phyloP scores from a whole-genome alignment of 2,888 invertebrate genomes.

The Amphipoea oculea region DNA sequence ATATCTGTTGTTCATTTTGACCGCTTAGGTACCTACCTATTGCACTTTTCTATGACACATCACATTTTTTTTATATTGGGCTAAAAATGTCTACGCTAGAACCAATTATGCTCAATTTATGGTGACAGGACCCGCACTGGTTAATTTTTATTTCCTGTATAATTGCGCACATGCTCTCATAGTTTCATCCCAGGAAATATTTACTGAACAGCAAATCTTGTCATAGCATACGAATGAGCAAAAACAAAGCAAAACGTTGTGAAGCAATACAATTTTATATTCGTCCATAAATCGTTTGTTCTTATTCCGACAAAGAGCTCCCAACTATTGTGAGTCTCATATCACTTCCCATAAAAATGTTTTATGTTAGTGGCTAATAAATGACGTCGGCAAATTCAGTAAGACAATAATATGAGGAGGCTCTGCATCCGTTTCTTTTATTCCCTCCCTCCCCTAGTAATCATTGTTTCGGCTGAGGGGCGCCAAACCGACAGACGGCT shows the following conservation, averaged over 20 bases:
- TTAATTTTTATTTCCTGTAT: too few relatives aligned
- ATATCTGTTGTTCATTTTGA: too few relatives aligned
- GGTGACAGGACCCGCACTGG: too few relatives aligned
- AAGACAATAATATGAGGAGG: constrained; percentile 89
- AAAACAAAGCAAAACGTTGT: constrained; percentile 70
- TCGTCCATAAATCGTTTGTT: constrained; percentile 85
- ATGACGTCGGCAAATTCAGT: constrained; percentile 90
- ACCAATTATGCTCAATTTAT: too few relatives aligned
- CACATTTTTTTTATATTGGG: too few relatives aligned
- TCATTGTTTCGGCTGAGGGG: constrained; percentile 86
- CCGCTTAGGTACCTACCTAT: too few relatives aligned
- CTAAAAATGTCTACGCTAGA: too few relatives aligned
- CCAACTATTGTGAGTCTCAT: constrained; percentile 84
- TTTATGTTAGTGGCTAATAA: constrained; percentile 91
- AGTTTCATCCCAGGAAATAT: constrained; percentile 9
- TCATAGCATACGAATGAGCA: constrained; percentile 65
- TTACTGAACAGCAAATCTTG: constrained; percentile 55
- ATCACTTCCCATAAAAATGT: constrained; percentile 90
- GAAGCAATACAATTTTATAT: constrained; percentile 86
- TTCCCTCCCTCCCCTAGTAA: constrained; percentile 85
- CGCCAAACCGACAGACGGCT: constrained; percentile 84
- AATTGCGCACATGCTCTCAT: background rate
- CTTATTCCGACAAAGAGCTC: constrained; percentile 83
- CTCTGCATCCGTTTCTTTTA: constrained; percentile 87
- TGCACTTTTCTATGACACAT: too few relatives aligned